Evolutionary conservation across 2,888 invertebrate species (phyloP), one percentile per base, ranked within the genome.

Genomic region (Holacanthella duospinosa): DNA sequence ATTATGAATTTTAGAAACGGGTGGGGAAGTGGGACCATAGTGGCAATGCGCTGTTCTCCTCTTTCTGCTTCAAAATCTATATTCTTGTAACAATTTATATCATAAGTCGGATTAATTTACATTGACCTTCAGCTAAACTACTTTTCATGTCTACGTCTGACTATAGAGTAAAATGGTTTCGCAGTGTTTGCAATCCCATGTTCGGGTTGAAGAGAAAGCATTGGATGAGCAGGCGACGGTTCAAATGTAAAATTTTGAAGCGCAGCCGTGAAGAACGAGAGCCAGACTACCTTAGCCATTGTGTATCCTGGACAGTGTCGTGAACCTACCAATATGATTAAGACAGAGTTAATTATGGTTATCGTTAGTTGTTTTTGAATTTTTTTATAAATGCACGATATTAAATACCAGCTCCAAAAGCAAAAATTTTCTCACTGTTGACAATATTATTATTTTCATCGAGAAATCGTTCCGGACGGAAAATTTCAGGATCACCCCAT

Each of bases 391-490:
- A 4, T 4, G n/a, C 36, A 36, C 36, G 16, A 36, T 16, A 9
- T 16, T 36, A 16, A 36, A 16, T 16, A 44, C 59, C 59, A 6
- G 4, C 43, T 6, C 59, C 59, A 27, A 59, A 59, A 2, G 59
- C 59, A 3, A 59, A 59, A n/a, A 59, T 6, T 27, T 44, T 43
- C 36, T 59, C 59, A 36, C 16, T 27, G 25, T 59, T 59, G 43
- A 59, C 21, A 9, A 59, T 25, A 26, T 59, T 59, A n/a, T 36
- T 59, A 21, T 59, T 44, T 25, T 59, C 59, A 27, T 59, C 59
- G 2, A 59, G 48, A 36, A 59, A 59, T 9, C 59, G 43, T 36
- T 59, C 59, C 9, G 59, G 59, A 9, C 59, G 43, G 26, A 59
- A 59, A 12, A 25, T 27, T 19, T 59, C 59, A 4, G 59, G 44